phyloP scores from a whole-genome alignment of 2,888 invertebrate species.

The Apotomis turbidana region DNA sequence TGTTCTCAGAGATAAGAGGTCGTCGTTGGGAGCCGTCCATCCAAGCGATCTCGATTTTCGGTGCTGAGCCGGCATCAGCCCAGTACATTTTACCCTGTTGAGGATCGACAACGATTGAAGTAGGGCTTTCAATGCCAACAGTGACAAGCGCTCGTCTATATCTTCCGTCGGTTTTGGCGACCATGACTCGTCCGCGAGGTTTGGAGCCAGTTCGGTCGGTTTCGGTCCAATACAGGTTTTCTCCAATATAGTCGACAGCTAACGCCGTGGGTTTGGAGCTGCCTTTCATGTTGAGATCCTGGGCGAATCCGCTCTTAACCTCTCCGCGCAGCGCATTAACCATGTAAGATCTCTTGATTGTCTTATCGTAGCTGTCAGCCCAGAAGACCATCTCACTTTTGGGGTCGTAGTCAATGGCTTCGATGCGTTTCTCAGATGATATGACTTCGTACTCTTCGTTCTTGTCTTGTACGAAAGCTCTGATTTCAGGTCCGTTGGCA shows the following conservation, averaged over 20 bases:
- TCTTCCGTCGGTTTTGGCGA: constrained; percentile 94
- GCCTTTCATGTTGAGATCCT: constrained; percentile 93
- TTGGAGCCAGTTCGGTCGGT: constrained; percentile 89
- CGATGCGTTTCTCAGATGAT: constrained; percentile 93
- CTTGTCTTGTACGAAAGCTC: constrained; percentile 87
- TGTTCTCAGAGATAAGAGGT: constrained; percentile 90
- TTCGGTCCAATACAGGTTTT: constrained; percentile 98
- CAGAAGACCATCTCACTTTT: constrained; percentile 94
- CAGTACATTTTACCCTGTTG: constrained; percentile 94
- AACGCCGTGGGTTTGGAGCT: constrained; percentile 94
- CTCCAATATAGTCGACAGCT: constrained; percentile 96
- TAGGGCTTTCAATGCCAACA: constrained; percentile 92
- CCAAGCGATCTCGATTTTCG: constrained; percentile 97
- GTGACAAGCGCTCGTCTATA: constrained; percentile 92
- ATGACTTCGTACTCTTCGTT: constrained; percentile 90
- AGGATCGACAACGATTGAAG: constrained; percentile 94
- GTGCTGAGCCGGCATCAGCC: constrained; percentile 95
- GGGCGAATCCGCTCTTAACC: constrained; percentile 92
- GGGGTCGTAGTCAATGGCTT: constrained; percentile 96
- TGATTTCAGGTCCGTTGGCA: constrained; percentile 94
- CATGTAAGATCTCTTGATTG: constrained; percentile 96
- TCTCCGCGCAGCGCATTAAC: constrained; percentile 90
- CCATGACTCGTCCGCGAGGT: constrained; percentile 92
- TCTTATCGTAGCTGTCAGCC: constrained; percentile 96
- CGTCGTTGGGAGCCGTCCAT: constrained; percentile 97